Conservation (phyloP, 2,113 vertebrate genomes). For the Herpailurus yagouaroundi region DNA sequence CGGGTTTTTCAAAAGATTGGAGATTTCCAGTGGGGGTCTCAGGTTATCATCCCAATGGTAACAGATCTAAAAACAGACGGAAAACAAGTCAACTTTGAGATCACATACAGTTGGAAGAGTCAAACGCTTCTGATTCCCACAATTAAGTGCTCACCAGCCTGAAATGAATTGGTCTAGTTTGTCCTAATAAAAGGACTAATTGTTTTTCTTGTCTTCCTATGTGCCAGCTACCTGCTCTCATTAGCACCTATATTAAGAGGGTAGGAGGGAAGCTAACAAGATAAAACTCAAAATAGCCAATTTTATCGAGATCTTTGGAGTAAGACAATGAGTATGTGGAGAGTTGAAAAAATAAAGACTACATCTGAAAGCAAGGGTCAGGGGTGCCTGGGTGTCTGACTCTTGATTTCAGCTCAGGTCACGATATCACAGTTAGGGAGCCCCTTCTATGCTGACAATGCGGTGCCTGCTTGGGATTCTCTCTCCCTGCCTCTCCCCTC, state of each 20-base stretch:
- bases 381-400: too few relatives aligned
- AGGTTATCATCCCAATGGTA: constrained; percentile 87
- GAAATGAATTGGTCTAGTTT: not conserved
- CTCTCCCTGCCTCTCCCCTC: too few relatives aligned
- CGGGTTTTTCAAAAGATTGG: constrained; percentile 92
- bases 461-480: too few relatives aligned
- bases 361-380: not conserved
- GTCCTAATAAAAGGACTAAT: too few relatives aligned
- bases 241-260: not conserved
- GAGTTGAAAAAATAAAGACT: constrained; percentile 13
- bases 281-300: constrained; percentile 6
- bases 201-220: not conserved
- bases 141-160: not conserved
- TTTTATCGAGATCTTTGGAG: not conserved
- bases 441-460: too few relatives aligned
- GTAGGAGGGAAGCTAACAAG: not conserved
- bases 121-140: not conserved
- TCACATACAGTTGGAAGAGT: accelerated
- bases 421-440: too few relatives aligned
- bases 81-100: constrained; percentile 7
- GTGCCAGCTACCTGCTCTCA: not conserved
- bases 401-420: too few relatives aligned
- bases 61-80: constrained; percentile 86
- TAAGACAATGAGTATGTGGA: not conserved
- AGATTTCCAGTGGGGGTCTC: constrained; percentile 95